Evolutionary conservation across 1,140 invertebrate species (phyloP).

Genomic region (Ostrea edulis): DNA sequence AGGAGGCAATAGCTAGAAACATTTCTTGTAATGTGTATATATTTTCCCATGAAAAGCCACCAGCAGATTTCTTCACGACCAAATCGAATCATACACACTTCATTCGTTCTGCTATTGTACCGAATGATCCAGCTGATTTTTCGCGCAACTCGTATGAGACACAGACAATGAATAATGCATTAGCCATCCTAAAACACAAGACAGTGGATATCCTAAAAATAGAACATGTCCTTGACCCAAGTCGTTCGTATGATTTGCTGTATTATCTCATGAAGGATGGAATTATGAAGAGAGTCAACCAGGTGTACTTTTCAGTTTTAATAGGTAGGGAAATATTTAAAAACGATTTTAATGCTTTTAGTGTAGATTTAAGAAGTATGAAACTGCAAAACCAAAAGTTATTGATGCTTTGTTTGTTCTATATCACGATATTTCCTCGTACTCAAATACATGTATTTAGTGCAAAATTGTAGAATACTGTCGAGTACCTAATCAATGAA

Average conservation of each 20-base stretch:
- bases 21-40: slow-evolving; percentile 67
- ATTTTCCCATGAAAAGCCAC: slow-evolving; percentile 59
- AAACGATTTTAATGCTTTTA: too few relatives aligned
- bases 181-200: slow-evolving; percentile 61
- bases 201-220: slow-evolving; percentile 74
- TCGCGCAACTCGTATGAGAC: slow-evolving; percentile 74
- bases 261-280: slow-evolving; percentile 74
- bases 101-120: slow-evolving; percentile 68
- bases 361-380: too few relatives aligned
- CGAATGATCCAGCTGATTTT: slow-evolving; percentile 77
- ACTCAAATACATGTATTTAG: too few relatives aligned
- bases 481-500: too few relatives aligned
- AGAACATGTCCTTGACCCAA: slow-evolving; percentile 61
- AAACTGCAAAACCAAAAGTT: too few relatives aligned
- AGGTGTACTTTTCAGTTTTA: slow-evolving; percentile 72
- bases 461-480: too few relatives aligned
- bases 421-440: too few relatives aligned
- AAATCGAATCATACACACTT: slow-evolving; percentile 63
- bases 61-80: slow-evolving; percentile 42
- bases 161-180: slow-evolving; percentile 73
- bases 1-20: slow-evolving; percentile 67
- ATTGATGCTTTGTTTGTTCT: too few relatives aligned
- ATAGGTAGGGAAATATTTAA: slow-evolving; percentile 68
- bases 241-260: slow-evolving; percentile 71
- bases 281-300: slow-evolving; percentile 67